phyloP scores from a whole-genome alignment of 2,888 invertebrate species.

The Antheraea assamensis region DNA sequence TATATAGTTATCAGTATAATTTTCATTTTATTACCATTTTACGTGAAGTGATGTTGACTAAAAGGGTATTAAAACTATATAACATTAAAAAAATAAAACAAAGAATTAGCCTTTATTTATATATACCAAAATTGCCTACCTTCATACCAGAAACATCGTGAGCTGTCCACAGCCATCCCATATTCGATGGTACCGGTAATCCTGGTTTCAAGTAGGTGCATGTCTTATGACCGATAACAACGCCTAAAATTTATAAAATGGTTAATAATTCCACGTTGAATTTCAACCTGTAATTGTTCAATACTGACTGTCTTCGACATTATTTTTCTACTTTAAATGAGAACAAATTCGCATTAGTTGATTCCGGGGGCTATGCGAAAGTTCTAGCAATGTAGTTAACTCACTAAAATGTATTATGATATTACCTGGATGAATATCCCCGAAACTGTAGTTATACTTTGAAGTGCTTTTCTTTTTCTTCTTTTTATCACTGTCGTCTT shows the following conservation, averaged over 20 bases:
- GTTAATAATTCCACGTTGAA: not conserved
- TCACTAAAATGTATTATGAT: not conserved
- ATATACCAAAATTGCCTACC: conserved; percentile 42
- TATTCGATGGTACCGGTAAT: conserved; percentile 81
- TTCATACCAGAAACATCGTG: conserved; percentile 63
- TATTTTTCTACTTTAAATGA: not conserved
- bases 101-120: not conserved
- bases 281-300: not conserved
- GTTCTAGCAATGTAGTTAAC: not conserved
- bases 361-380: not conserved
- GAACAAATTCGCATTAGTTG: not conserved
- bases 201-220: conserved; percentile 74
- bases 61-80: not conserved
- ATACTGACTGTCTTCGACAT: not conserved
- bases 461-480: conserved; percentile 69
- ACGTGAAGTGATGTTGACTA: no score
- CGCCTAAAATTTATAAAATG: conserved; percentile 48
- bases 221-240: conserved; percentile 78
- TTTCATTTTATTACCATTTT: no score
- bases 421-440: conserved; percentile 78
- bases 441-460: conserved; percentile 77
- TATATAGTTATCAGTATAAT: no score
- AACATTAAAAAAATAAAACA: not conserved
- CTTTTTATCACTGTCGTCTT: conserved; percentile 61
- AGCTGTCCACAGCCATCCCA: conserved; percentile 87